A percentile compares a stretch with the other conserved stretches of the same genome.
phyloP scores from a whole-genome alignment of 2,888 invertebrate species.

The Dolichopus griseipennis region DNA sequence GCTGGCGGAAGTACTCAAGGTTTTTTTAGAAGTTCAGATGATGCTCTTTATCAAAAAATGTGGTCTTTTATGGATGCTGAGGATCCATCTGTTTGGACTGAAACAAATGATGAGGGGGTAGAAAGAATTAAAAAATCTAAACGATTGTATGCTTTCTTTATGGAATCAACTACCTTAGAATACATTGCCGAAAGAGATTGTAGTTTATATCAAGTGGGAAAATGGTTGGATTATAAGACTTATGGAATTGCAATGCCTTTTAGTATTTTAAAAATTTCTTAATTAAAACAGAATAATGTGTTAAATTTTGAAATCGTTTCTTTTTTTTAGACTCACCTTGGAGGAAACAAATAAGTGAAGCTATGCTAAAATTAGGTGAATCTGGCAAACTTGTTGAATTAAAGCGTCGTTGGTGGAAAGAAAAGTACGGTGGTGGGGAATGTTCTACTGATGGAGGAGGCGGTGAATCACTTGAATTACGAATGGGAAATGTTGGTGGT shows the following conservation, averaged over 20 bases:
- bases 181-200: constrained; percentile 82
- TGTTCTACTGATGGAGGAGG: constrained; percentile 25
- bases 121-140: constrained; percentile 72
- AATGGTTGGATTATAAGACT: constrained; percentile 79
- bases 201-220: constrained; percentile 72
- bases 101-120: constrained; percentile 76
- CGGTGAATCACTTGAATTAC: constrained; percentile 38
- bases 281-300: not conserved
- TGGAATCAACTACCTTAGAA: constrained; percentile 93
- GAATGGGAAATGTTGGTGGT: constrained; percentile 69
- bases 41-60: constrained; percentile 83
- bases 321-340: constrained; percentile 59
- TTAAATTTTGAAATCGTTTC: not conserved
- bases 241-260: constrained; percentile 90
- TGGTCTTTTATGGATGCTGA: constrained; percentile 85
- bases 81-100: constrained; percentile 72
- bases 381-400: constrained; percentile 68
- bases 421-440: constrained; percentile 47
- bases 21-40: constrained; percentile 89
- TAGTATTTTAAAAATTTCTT: constrained; percentile 52
- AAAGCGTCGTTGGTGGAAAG: constrained; percentile 89
- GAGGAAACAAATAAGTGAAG: constrained; percentile 73
- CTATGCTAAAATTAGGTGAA: constrained; percentile 85
- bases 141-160: constrained; percentile 82
- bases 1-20: constrained; percentile 79